Evolutionary conservation across 2,797 vertebrate genomes (phyloP).

Genomic region (Notamacropus eugenii): DNA sequence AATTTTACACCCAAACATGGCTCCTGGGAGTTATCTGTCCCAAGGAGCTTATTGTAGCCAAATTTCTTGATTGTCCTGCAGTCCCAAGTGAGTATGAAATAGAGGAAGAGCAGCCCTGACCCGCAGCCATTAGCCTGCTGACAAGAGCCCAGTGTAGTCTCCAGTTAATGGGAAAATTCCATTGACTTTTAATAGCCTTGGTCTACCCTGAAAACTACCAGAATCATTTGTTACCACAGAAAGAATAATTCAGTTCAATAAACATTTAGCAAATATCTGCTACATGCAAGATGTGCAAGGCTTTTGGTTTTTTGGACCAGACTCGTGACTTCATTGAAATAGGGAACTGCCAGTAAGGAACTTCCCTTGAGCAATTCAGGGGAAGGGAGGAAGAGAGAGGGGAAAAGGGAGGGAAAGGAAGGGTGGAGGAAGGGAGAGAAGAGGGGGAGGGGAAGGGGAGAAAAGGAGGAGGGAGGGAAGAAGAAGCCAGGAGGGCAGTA

Average conservation of each 20-base stretch:
- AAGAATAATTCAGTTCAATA: background rate
- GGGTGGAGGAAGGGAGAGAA: background rate
- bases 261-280: constrained; percentile 1
- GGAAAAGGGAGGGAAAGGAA: background rate
- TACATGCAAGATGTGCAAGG: background rate
- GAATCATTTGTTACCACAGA: background rate
- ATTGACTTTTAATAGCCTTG: background rate
- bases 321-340: background rate
- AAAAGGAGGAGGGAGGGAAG: background rate
- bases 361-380: background rate
- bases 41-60: background rate
- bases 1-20: background rate
- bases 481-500: too few species aligned
- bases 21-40: background rate
- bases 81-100: background rate
- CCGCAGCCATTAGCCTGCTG: background rate
- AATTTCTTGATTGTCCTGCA: background rate
- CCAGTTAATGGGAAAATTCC: background rate
- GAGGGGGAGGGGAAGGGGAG: background rate
- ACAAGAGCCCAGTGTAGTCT: background rate
- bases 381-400: background rate
- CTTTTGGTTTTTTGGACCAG: background rate
- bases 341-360: background rate
- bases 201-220: background rate
- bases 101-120: background rate